Evolutionary conservation across 2,888 invertebrate species (phyloP), one percentile per base, ranked within the genome.

Genomic region (Hermaeophaga mercurialis): DNA sequence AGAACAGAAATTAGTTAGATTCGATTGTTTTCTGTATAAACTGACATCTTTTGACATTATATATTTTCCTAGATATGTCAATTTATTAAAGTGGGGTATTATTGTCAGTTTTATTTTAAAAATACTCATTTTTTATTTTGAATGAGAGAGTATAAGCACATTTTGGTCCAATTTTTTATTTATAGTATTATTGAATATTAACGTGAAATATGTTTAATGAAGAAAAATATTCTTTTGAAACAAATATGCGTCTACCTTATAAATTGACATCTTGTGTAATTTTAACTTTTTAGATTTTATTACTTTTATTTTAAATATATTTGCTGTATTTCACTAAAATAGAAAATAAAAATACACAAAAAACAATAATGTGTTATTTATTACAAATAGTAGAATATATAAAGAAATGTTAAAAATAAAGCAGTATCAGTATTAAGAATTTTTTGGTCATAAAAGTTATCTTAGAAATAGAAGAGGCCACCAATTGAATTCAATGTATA

Each of bases 271-370:
- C n/a, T 38, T 12, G 38, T 38, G 38, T 38, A 38, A 18, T 38
- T 38, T 38, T 17, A 38, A 38, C 15, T 38, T 38, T 38, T 38
- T 38, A 38, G 17, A 38, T 38, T 38, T 38, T 38, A 38, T 38
- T 38, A 38, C 38, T 19, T 19, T 39, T 12, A 19, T 39, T 39
- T 39, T 39, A 39, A 39, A 19, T 39, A 39, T 39, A 39, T 39
- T n/a, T 39, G 39, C 39, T 39, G 39, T 39, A 39, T 39, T 39
- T 39, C 39, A 39, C 39, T 39, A 39, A 39, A 39, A 39, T 11
- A n/a, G 19, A 12, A 22, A 39, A 39, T 39, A 39, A 39, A 39
- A 31, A 31, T 31, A 31, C 31, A 31, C 31, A n/a, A 31, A 31
- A 31, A 3, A 31, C 3, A 22, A 22, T 6, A n/a, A 5, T 22